Percentiles rank a stretch among this genome's conserved stretches.
phyloP scores from a whole-genome alignment of 1,140 invertebrate species.

The Penaeus chinensis region DNA sequence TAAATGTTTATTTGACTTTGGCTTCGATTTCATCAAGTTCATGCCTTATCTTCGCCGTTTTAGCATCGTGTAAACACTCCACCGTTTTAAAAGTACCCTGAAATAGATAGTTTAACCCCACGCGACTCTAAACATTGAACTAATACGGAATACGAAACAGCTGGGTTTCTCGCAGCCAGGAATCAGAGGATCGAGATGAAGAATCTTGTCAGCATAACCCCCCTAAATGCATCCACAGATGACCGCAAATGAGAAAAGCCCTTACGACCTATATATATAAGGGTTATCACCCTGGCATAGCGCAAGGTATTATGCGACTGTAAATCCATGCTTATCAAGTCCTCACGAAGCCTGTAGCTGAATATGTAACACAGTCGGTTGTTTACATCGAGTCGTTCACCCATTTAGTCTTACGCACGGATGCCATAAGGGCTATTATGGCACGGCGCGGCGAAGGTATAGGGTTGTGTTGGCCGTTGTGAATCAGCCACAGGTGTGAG shows the following conservation, averaged over 20 bases:
- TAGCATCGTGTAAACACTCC: too few species aligned
- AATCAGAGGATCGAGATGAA: slow-evolving; percentile 1
- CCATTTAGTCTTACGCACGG: neutral
- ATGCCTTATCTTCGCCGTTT: too few species aligned
- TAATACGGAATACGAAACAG: too few species aligned
- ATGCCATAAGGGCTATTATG: neutral
- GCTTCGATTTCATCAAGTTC: too few species aligned
- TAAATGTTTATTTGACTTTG: neutral
- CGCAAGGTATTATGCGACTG: slow-evolving; percentile 4
- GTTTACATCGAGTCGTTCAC: slow-evolving; percentile 15
- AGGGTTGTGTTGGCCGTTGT: neutral
- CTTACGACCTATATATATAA: too few species aligned
- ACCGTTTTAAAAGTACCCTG: too few species aligned
- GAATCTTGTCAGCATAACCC: slow-evolving; percentile 24
- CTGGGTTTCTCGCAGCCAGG: neutral
- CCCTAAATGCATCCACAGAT: slow-evolving; percentile 8
- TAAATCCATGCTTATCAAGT: slow-evolving; percentile 27
- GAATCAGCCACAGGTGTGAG: slow-evolving; percentile 15
- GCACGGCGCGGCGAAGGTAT: neutral
- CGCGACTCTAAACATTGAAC: too few species aligned
- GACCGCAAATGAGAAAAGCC: neutral
- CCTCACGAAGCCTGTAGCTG: slow-evolving; percentile 21
- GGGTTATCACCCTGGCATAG: neutral
- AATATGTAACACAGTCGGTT: slow-evolving; percentile 27
- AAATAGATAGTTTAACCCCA: too few species aligned